Evolutionary conservation across 2,797 vertebrate genomes (phyloP).

Genomic region (Lepidocolaptes lacrymiger): DNA sequence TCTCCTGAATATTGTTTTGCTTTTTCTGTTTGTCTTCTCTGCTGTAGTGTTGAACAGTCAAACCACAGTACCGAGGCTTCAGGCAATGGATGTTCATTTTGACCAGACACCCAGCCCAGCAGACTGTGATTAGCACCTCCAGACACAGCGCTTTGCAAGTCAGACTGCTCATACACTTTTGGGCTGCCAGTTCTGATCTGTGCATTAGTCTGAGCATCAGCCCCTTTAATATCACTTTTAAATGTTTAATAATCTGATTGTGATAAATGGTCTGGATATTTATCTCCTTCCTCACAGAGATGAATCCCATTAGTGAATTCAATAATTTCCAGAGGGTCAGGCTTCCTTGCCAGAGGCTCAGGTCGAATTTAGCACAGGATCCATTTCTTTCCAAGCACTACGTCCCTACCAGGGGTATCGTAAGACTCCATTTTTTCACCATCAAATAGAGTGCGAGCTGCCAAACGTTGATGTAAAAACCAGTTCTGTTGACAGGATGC

Average conservation of each 20-base stretch:
- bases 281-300: neutral
- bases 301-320: conserved; percentile 29
- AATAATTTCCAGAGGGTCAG: neutral
- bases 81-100: neutral
- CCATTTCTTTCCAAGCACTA: neutral
- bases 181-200: neutral
- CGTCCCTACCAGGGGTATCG: neutral
- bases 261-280: conserved; percentile 38
- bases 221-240: conserved; percentile 8
- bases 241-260: conserved; percentile 52
- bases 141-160: neutral
- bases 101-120: neutral
- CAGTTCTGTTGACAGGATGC: neutral
- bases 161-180: neutral
- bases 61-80: neutral
- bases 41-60: neutral
- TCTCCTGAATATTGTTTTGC: neutral
- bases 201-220: neutral
- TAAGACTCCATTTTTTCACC: neutral
- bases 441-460: neutral
- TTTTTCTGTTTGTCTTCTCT: neutral
- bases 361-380: neutral
- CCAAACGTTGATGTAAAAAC: neutral
- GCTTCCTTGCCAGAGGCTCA: neutral
- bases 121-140: neutral